Evolutionary conservation across 2,888 invertebrate genomes (phyloP).

Genomic region (Cordilura impudica): DNA sequence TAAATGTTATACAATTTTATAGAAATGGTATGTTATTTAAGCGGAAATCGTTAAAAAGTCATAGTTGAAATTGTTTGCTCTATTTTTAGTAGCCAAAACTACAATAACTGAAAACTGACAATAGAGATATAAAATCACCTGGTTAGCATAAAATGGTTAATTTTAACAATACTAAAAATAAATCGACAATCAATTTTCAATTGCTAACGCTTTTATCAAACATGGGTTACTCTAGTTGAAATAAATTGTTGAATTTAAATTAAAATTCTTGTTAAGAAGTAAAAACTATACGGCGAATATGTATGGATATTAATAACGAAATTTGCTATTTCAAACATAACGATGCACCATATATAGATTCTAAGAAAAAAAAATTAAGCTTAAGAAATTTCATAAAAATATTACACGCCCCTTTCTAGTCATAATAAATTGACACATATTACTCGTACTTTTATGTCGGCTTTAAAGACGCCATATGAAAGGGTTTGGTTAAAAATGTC

Average conservation of each 20-base stretch:
- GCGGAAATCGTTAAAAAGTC: constrained; percentile 30
- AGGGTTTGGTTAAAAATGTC: constrained; percentile 57
- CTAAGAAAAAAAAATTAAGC: background rate
- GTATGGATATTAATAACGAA: constrained; percentile 45
- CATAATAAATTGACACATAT: constrained; percentile 64
- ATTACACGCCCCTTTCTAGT: constrained; percentile 61
- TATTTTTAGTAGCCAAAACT: constrained; percentile 1
- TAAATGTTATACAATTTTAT: constrained; percentile 22
- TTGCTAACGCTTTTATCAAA: background rate
- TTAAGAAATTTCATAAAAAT: background rate
- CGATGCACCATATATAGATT: constrained; percentile 42
- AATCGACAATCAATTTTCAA: background rate
- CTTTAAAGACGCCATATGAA: constrained; percentile 49
- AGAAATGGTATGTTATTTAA: constrained; percentile 44
- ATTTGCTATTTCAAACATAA: constrained; percentile 51
- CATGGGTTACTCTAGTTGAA: background rate
- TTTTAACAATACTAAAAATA: background rate
- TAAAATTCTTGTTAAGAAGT: constrained; percentile 19
- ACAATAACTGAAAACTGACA: constrained; percentile 28
- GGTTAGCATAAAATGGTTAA: constrained; percentile 47
- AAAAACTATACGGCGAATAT: background rate
- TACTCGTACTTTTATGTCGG: constrained; percentile 58
- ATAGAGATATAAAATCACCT: constrained; percentile 25
- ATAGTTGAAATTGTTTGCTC: constrained; percentile 2
- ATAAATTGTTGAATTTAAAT: constrained; percentile 35